A percentile compares a stretch with the other conserved stretches of the same genome.
These are phyloP conservation scores for Struthio camelus DNA, from an alignment of 2,113 vertebrate genomes.

Conservation along the genomic window DNA sequence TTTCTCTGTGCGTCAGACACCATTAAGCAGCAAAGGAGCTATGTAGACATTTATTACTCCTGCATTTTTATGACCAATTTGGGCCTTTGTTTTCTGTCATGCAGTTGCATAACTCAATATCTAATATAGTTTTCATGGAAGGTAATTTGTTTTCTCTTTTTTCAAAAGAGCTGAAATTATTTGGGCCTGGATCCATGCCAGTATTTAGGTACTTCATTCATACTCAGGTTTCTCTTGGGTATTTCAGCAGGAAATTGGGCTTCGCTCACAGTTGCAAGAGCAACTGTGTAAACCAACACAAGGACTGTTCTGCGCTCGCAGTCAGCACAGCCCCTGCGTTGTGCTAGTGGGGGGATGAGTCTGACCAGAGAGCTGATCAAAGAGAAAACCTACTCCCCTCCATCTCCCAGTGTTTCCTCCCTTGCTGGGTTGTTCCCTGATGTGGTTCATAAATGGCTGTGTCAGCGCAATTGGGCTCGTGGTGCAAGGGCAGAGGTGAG, in stretches of 20 bases:
- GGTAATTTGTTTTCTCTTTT: neutral
- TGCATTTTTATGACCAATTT: neutral
- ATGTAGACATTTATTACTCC: no score
- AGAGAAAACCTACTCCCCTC: no score
- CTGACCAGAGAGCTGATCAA: no score
- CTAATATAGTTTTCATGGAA: neutral
- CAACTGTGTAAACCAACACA: fast-evolving
- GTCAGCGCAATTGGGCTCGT: no score
- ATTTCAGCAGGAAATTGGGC: neutral
- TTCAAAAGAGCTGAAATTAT: neutral
- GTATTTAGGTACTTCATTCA: neutral
- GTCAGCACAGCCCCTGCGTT: neutral
- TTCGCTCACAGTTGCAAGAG: neutral
- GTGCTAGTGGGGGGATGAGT: no score
- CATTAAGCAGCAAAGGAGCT: fast-evolving
- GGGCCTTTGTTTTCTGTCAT: neutral
- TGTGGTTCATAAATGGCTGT: no score
- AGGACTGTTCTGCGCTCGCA: fast-evolving
- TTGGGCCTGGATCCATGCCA: neutral
- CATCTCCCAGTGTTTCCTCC: no score
- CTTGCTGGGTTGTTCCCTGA: no score
- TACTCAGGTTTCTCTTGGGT: neutral
- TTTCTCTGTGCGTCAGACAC: neutral
- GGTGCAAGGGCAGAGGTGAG: no score
- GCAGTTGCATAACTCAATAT: neutral